A percentile compares a stretch with the other conserved stretches of the same genome.
phyloP scores from a whole-genome alignment of 2,888 invertebrate species.

The Pocota personata region DNA sequence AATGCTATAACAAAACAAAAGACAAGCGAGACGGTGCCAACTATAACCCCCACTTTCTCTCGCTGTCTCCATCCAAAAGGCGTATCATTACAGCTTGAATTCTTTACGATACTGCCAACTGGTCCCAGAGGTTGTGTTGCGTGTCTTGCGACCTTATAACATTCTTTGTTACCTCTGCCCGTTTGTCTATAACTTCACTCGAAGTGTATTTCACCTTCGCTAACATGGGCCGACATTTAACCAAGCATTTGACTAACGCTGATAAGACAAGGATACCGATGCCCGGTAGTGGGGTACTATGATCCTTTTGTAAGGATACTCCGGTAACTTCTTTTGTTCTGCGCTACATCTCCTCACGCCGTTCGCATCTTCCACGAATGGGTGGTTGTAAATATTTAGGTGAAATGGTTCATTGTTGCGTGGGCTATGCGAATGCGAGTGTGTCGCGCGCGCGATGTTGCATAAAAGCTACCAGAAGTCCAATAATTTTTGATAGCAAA shows the following conservation, averaged over 20 bases:
- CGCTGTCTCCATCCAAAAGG: conserved; percentile 27
- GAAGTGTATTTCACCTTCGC: conserved; percentile 49
- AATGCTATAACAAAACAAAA: conserved; percentile 40
- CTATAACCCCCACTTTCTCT: not conserved
- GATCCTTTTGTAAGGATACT: conserved; percentile 50
- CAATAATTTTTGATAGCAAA: conserved; percentile 73
- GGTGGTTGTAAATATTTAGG: conserved; percentile 69
- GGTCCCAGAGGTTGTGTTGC: conserved; percentile 68
- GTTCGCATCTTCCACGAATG: not conserved
- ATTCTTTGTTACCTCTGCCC: conserved; percentile 53
- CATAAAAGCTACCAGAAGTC: conserved; percentile 67
- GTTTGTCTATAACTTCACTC: conserved; percentile 13
- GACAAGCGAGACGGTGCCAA: conserved; percentile 12
- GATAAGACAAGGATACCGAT: conserved; percentile 65
- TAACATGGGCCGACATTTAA: conserved; percentile 64
- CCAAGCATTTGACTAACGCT: conserved; percentile 72
- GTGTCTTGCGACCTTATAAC: conserved; percentile 70
- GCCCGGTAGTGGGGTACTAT: not conserved
- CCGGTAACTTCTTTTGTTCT: conserved; percentile 61
- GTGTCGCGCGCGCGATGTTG: conserved; percentile 7
- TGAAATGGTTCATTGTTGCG: conserved; percentile 69
- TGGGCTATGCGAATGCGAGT: conserved; percentile 28
- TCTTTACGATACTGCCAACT: conserved; percentile 50
- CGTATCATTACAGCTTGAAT: conserved; percentile 56
- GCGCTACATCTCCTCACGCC: not conserved